Evolutionary conservation across 2,113 vertebrate species (phyloP).

Genomic region (Lophotis ruficrista): DNA sequence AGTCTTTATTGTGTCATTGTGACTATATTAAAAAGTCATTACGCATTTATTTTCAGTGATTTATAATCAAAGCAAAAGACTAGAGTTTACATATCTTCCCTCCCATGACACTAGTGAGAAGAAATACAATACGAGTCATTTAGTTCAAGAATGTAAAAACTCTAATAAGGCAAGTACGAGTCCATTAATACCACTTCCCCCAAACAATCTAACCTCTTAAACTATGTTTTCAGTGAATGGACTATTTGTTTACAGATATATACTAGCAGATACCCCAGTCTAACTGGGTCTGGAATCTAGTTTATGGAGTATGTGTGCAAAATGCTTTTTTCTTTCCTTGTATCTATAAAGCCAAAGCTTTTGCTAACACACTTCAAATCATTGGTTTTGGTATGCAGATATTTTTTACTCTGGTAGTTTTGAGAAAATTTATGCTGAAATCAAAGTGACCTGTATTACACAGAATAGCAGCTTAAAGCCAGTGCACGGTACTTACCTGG

Average conservation of each 20-base stretch:
- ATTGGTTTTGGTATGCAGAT: background rate
- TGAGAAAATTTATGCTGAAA: background rate
- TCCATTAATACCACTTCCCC: background rate
- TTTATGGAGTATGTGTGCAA: background rate
- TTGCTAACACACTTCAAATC: background rate
- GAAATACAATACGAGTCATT: background rate
- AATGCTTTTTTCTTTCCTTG: background rate
- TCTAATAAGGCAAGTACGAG: background rate
- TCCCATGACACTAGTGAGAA: background rate
- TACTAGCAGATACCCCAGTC: background rate
- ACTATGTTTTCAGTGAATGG: background rate
- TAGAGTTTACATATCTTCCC: background rate
- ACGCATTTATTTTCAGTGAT: background rate
- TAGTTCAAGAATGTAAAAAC: background rate
- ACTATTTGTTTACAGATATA: background rate
- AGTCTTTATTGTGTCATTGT: background rate
- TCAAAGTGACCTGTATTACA: background rate
- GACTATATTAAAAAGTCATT: background rate
- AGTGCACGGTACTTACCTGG: conserved; percentile 75
- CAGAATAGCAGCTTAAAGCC: background rate
- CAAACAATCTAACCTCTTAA: background rate
- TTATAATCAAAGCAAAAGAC: background rate
- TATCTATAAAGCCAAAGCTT: background rate
- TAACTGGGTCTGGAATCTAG: background rate
- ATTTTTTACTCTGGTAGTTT: background rate